Evolutionary conservation across 1,140 invertebrate species (phyloP).

Genomic region (Listronotus bonariensis): DNA sequence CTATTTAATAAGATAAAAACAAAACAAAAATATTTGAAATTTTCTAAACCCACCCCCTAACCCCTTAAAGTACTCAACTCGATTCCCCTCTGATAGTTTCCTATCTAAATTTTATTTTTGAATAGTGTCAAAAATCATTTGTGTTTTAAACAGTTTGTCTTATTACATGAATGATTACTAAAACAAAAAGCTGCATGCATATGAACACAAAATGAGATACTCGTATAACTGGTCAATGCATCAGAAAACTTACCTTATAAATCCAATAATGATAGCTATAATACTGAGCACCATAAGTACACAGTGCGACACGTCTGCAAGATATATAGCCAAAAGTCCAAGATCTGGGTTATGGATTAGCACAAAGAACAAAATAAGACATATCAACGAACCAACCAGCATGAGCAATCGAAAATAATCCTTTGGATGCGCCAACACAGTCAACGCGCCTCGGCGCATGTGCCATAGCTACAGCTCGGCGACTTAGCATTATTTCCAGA

Average conservation of each 20-base stretch:
- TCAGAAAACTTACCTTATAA: slow-evolving; percentile 79
- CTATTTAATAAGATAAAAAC: no score
- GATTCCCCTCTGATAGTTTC: no score
- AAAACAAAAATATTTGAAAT: no score
- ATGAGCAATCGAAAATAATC: slow-evolving; percentile 89
- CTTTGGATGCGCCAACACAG: slow-evolving; percentile 90
- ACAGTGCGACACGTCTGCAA: slow-evolving; percentile 91
- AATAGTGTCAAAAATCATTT: no score
- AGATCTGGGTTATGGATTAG: slow-evolving; percentile 81
- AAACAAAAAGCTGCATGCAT: no score
- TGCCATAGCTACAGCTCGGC: slow-evolving; percentile 79
- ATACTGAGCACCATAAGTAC: slow-evolving; percentile 85
- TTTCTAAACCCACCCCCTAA: no score
- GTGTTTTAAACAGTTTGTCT: no score
- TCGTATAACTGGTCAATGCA: no score
- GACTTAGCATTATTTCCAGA: slow-evolving; percentile 80
- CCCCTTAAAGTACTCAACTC: no score
- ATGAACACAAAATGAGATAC: no score
- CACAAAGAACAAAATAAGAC: slow-evolving; percentile 93
- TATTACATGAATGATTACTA: no score
- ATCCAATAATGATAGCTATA: slow-evolving; percentile 87
- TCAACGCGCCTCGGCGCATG: slow-evolving; percentile 83
- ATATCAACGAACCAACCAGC: slow-evolving; percentile 88
- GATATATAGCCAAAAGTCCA: slow-evolving; percentile 81
- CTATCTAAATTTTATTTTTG: no score